A percentile compares a stretch with the other conserved stretches of the same genome.
These are phyloP conservation scores for Alcis repandata DNA, from an alignment of 2,888 invertebrate species.

Conservation along the genomic window DNA sequence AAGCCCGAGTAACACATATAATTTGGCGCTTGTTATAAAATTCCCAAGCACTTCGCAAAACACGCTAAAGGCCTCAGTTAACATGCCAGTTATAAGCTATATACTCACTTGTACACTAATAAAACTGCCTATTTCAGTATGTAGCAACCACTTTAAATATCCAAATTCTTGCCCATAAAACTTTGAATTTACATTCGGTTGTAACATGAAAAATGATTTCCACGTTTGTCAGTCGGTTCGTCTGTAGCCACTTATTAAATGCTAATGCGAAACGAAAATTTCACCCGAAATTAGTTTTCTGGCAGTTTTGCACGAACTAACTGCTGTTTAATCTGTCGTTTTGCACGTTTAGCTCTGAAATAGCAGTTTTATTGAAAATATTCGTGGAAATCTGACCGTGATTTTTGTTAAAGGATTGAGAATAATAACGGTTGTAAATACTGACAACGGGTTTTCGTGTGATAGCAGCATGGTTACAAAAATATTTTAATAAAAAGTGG, in stretches of 20 bases:
- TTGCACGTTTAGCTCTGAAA: conserved; percentile 34
- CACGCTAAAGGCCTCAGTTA: background rate
- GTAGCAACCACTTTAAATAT: conserved; percentile 22
- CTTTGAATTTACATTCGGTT: conserved; percentile 16
- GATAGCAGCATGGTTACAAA: too few relatives aligned
- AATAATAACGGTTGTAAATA: background rate
- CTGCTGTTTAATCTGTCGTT: conserved; percentile 1
- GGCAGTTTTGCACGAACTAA: conserved; percentile 29
- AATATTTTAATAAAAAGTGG: too few relatives aligned
- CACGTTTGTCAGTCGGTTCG: conserved; percentile 44
- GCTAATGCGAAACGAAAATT: conserved; percentile 45
- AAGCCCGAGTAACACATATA: background rate
- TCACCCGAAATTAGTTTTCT: conserved; percentile 42
- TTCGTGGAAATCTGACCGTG: conserved; percentile 28
- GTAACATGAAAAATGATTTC: conserved; percentile 43
- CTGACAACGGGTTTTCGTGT: background rate
- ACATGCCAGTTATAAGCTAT: background rate
- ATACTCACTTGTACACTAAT: background rate
- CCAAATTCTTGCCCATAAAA: conserved; percentile 22
- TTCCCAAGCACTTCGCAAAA: background rate
- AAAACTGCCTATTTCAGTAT: conserved; percentile 9
- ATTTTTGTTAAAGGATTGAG: background rate
- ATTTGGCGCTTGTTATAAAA: conserved; percentile 7
- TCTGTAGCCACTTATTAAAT: conserved; percentile 48
- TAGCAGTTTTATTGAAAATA: conserved; percentile 44